phyloP scores from a whole-genome alignment of 2,113 vertebrate species.

The Paracyprichromis sp. region DNA sequence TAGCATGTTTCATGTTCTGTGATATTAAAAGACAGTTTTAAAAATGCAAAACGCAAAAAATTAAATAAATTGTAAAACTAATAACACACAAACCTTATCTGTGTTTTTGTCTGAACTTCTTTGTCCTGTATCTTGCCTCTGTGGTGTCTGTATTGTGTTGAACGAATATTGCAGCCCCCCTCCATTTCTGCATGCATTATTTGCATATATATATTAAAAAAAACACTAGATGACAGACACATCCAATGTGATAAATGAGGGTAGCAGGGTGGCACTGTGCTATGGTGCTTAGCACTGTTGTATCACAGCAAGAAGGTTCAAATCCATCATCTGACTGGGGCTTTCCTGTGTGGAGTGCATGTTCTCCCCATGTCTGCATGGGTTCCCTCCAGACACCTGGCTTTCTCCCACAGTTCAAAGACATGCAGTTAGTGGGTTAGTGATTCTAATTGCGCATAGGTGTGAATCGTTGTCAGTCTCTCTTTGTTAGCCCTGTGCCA shows the following conservation, averaged over 20 bases:
- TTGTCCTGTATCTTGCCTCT: background rate
- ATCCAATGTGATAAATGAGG: accelerated
- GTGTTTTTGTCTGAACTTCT: accelerated
- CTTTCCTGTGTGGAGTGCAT: background rate
- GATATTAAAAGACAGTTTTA: background rate
- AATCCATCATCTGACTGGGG: background rate
- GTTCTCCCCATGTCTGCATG: accelerated
- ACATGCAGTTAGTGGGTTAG: background rate
- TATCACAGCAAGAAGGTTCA: background rate
- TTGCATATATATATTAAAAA: background rate
- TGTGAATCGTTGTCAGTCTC: background rate
- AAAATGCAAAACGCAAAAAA: too few species aligned
- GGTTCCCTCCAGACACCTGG: background rate
- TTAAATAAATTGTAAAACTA: too few species aligned
- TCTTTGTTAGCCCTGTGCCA: background rate
- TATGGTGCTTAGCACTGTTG: background rate
- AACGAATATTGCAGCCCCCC: accelerated
- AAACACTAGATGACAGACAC: background rate
- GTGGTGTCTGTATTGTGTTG: background rate
- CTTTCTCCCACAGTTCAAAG: background rate
- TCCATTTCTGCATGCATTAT: background rate
- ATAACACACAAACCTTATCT: too few species aligned
- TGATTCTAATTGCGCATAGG: accelerated
- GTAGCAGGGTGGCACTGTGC: accelerated
- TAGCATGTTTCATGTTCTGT: background rate